Base-by-base conservation (phyloP, 2,888 invertebrate genomes). In the Lasioglossum zephyrum region DNA sequence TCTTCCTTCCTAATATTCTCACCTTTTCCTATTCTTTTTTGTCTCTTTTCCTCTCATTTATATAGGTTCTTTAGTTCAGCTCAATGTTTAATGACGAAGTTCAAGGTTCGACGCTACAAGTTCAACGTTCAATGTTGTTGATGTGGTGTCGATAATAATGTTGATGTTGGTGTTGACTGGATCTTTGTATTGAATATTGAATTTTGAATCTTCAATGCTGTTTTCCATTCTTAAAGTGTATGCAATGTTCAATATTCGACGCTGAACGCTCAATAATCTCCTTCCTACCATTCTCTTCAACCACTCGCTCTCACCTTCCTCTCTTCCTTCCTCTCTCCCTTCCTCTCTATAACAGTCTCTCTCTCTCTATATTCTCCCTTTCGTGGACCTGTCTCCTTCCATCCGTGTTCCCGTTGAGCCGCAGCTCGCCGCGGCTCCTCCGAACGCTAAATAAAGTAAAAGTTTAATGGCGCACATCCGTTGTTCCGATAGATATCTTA, bases 401-500 rank as follows among this genome's bases (percentile, higher is more conserved):
- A 77, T 77, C 77, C 77, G 69, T 49, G 79, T 85, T 81, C 81
- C 79, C 79, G 82, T 80, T 57, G 77, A 79, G 74, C 73, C 75
- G 82, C 74, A 69, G 66, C 86, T 73, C 53, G 82, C 73, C 81
- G 88, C 82, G 84, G 85, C 84, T 87, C 87, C 89, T 84, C 60
- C 87, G 89, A 91, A 91, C 91, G 92, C 92, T 93, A 94, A 94
- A 94, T 94, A 94, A 94, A 94, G 92, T 93, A 94, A 94, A 94
- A 94, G 93, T 94, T 94, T 95, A 94, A 95, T 94, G 93, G 93
- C 91, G 92, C 93, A 93, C 94, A 94, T 94, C 94, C 94, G 94
- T 94, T 94, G 94, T 94, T 94, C 93, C 92, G 94, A 94, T 94
- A 94, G 93, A 94, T 94, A 94, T 94, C 94, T 94, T 94, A 94